Evolutionary conservation across 2,888 invertebrate genomes (phyloP).

Genomic region (Drosophila monieri): DNA sequence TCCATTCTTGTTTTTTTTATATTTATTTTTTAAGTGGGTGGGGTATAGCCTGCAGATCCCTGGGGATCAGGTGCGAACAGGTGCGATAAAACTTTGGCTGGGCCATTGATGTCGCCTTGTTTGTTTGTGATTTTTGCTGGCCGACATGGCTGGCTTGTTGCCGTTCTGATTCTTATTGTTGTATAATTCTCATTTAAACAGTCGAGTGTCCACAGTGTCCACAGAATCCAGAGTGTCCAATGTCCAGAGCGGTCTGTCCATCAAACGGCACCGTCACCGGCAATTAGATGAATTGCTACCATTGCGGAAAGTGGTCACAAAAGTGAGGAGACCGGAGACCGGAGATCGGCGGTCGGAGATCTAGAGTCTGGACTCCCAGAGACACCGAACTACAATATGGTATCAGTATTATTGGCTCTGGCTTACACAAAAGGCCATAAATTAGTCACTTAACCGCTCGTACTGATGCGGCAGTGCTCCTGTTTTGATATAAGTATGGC

Average conservation of each 20-base stretch:
- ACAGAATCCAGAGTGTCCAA: constrained; percentile 27
- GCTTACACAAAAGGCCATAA: constrained; percentile 77
- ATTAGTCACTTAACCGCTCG: constrained; percentile 73
- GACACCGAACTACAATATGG: constrained; percentile 33
- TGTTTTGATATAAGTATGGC: constrained; percentile 63
- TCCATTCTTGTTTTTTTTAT: no score
- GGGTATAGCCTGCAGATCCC: not conserved
- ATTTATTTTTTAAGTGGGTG: not conserved
- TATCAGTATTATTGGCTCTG: constrained; percentile 52
- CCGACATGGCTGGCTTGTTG: constrained; percentile 30
- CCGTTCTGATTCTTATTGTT: constrained; percentile 37
- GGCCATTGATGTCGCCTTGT: not conserved
- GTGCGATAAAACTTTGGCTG: constrained; percentile 22
- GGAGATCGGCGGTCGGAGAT: not conserved
- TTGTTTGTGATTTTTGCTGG: constrained; percentile 3
- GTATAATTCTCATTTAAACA: constrained; percentile 4
- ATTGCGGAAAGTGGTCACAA: constrained; percentile 41
- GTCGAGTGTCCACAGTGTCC: not conserved
- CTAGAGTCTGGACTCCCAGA: not conserved
- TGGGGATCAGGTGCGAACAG: constrained; percentile 8
- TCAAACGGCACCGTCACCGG: constrained; percentile 53
- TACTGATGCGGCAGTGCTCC: constrained; percentile 57
- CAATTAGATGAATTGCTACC: constrained; percentile 52
- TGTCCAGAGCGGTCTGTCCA: constrained; percentile 34
- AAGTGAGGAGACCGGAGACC: not conserved